Percentiles rank a stretch among this genome's conserved stretches.
phyloP scores from a whole-genome alignment of 2,888 invertebrate genomes.

The Morpho achilles region DNA sequence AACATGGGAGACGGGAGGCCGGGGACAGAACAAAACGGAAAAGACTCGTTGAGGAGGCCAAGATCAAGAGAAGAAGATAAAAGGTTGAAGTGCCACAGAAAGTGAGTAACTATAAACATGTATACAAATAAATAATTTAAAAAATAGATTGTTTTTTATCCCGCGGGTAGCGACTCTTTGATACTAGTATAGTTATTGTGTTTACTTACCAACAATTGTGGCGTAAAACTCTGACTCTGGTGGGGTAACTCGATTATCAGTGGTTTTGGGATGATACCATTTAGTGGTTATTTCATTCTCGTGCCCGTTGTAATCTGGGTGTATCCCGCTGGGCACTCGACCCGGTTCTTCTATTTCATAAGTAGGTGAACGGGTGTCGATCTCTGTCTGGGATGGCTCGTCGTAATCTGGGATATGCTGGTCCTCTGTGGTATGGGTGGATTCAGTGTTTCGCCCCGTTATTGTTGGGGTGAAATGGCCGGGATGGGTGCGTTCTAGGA shows the following conservation, averaged over 20 bases:
- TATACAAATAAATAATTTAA: too few species aligned
- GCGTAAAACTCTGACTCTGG: constrained; percentile 72
- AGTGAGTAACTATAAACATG: too few species aligned
- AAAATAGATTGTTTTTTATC: too few species aligned
- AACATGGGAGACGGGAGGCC: too few species aligned
- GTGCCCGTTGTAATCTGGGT: constrained; percentile 66
- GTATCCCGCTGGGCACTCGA: constrained; percentile 42
- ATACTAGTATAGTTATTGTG: too few species aligned
- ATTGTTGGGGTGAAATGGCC: constrained; percentile 60
- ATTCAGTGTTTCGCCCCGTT: constrained; percentile 46
- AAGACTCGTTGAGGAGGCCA: too few species aligned
- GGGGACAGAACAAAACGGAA: too few species aligned
- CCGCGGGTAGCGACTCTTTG: too few species aligned
- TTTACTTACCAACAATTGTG: constrained; percentile 65
- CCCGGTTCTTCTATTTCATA: constrained; percentile 50
- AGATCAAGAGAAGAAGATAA: too few species aligned
- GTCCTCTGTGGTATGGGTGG: constrained; percentile 71
- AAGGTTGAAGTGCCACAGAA: too few species aligned
- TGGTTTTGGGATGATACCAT: constrained; percentile 70
- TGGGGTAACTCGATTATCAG: constrained; percentile 67
- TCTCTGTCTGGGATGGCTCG: constrained; percentile 51
- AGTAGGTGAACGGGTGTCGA: constrained; percentile 55
- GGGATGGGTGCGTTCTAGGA: constrained; percentile 55
- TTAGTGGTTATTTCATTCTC: constrained; percentile 66
- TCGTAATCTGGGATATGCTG: constrained; percentile 61